Evolutionary conservation across 1,140 invertebrate genomes (phyloP), one percentile per base, ranked within the genome.

Genomic region (Nebria ingens): DNA sequence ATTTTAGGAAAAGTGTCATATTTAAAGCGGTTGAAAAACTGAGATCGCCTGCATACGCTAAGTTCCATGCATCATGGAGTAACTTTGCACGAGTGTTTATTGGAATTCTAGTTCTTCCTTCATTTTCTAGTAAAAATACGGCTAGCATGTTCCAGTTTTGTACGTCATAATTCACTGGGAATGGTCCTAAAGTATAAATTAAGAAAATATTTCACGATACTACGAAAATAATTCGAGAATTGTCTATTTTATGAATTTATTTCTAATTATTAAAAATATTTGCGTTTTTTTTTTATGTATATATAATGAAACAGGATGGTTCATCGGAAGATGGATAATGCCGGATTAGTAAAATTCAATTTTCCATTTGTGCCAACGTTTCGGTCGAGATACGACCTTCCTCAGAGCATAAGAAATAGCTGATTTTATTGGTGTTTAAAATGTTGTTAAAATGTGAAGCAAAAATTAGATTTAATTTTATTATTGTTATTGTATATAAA

Each of bases 151-250:
- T 78, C 89, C 89, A 91, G 64, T 90, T 91, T n/a, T 76, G 65
- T 3, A 68, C 58, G 59, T 91, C 89, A 64, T 91, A 91, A 62
- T 91, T 90, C 0, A 91, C 88, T 3, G 86, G 81, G 65, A 85
- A 91, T 54, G 88, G 86, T 1, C 84, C 85, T 82, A 64, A 11
- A 17, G 4, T 17, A 53, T 53, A 13, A 53, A 51, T 11, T 9
- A 11, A 4, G 21, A 53, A 34, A 19, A 56, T 34, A 53, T 57
- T 50, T n/a, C 12, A 19, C 22, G 15, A 21, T 20, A 59, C 13
- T 49, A n/a, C 2, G n/a, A 53, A 59, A n/a, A 52, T 50, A 17
- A 40, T 55, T 38, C 29, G 21, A 12, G 40, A 45, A 56, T 54
- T 49, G 15, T 50, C n/a, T n/a, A n/a, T n/a, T n/a, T n/a, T n/a